These are phyloP conservation scores for Nesogale talazaci DNA, from an alignment of 2,113 vertebrate genomes.

Conservation along the genomic window DNA sequence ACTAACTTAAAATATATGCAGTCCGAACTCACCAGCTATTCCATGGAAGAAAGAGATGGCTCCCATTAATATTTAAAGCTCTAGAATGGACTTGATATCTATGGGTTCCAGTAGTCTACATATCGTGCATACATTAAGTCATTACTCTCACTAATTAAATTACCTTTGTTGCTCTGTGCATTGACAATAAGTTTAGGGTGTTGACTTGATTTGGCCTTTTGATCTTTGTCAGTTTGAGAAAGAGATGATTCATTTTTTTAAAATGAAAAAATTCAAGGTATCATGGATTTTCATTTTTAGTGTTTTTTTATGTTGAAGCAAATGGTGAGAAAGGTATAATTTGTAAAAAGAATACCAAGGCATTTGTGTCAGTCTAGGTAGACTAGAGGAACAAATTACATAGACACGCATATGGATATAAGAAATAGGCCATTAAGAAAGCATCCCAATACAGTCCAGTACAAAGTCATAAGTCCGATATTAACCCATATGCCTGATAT, in stretches of 20 bases:
- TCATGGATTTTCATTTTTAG: neutral
- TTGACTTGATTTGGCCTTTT: neutral
- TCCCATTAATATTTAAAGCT: too few relatives aligned
- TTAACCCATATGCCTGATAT: too few relatives aligned
- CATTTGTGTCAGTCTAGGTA: too few relatives aligned
- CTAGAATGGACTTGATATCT: neutral
- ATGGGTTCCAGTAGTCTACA: neutral
- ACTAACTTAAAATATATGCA: neutral
- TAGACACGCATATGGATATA: too few relatives aligned
- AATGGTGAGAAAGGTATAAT: neutral
- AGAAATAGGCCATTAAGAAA: too few relatives aligned
- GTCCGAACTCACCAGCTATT: too few relatives aligned
- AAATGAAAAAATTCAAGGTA: neutral
- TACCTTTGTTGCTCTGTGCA: slow-evolving; percentile 27
- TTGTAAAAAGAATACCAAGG: neutral
- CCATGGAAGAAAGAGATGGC: too few relatives aligned
- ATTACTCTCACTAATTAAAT: neutral
- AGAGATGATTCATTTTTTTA: slow-evolving; percentile 30
- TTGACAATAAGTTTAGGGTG: neutral
- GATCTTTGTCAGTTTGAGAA: slow-evolving; percentile 33
- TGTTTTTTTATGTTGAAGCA: slow-evolving; percentile 28
- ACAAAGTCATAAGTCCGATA: too few relatives aligned
- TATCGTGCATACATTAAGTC: neutral
- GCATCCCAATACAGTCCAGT: too few relatives aligned
- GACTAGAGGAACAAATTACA: too few relatives aligned